These are phyloP conservation scores for Steromphala cineraria DNA, from an alignment of 2,888 invertebrate genomes.

Conservation along the genomic window DNA sequence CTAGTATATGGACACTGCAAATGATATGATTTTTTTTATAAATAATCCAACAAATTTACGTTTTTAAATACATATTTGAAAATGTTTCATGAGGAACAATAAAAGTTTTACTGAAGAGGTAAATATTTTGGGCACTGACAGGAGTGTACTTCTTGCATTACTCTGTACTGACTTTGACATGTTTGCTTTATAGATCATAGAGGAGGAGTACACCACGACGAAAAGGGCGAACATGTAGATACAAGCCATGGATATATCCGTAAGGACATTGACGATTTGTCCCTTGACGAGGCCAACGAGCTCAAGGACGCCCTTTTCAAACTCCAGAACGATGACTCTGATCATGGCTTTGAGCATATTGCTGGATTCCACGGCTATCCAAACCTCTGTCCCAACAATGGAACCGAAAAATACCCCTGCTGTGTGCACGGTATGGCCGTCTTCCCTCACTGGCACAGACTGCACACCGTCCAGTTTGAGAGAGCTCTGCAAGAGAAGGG, in stretches of 20 bases:
- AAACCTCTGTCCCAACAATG: conserved; percentile 30
- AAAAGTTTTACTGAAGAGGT: too few relatives aligned
- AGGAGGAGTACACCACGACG: too few relatives aligned
- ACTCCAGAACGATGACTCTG: conserved; percentile 39
- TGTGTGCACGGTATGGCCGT: conserved; percentile 43
- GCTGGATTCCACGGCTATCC: conserved; percentile 48
- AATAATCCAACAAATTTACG: too few relatives aligned
- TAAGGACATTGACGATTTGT: conserved; percentile 16
- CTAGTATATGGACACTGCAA: too few relatives aligned
- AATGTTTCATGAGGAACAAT: too few relatives aligned
- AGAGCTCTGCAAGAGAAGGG: conserved; percentile 37
- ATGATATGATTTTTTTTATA: too few relatives aligned
- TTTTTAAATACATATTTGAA: too few relatives aligned
- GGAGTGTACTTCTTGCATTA: too few relatives aligned
- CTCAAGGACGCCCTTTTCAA: conserved; percentile 38
- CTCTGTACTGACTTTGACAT: too few relatives aligned
- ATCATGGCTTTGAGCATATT: conserved; percentile 41
- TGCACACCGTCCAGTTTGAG: conserved; percentile 36
- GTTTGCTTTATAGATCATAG: too few relatives aligned
- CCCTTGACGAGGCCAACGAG: conserved; percentile 30
- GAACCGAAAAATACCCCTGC: conserved; percentile 33
- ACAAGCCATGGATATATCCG: not conserved
- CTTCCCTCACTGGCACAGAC: conserved; percentile 40
- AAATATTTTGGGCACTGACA: too few relatives aligned
- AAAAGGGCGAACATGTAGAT: not conserved